Base-by-base conservation (phyloP, 2,888 invertebrate species). In the Odontothrips loti region DNA sequence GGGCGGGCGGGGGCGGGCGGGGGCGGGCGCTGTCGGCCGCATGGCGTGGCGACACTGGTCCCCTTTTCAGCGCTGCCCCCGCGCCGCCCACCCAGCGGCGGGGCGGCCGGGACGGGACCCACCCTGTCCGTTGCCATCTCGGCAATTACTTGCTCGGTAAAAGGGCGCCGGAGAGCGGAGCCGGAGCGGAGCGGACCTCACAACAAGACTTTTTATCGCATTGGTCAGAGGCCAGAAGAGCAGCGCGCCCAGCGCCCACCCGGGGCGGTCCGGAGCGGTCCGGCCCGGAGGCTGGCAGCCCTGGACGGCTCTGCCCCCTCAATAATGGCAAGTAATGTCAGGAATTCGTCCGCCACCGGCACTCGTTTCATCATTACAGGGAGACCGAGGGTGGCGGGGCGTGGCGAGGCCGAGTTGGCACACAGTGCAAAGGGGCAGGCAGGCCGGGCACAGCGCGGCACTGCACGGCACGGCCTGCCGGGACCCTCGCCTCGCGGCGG, bases 291-390 rank as follows among this genome's bases (percentile, higher is more conserved):
- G 34, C 34, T 6, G 34, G 34, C 51, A 2, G 51, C 51, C 15
- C n/a, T n/a, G n/a, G n/a, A n/a, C n/a, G 12, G 51, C 10, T 1
- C 15, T 17, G 51, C 12, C 15, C 15, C 51, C 51, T 51, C 51
- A 51, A 51, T 51, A 51, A 51, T 51, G 51, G 51, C 51, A 51
- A 51, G 51, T 51, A 51, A 51, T 51, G 51, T 51, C 51, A 51
- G 51, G 51, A 51, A 51, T 51, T 51, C 51, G 51, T 51, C 51
- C 51, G 51, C 51, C 51, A 51, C 51, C 51, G 51, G 51, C 51
- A 20, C 51, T 51, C 51, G 51, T 51, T 51, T 51, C 51, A 51
- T 51, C 51, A 51, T 51, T 51, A 51, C 51, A 51, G 51, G 51
- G 51, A 12, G 51, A 51, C 51, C 20, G 51, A 10, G 51, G 51